Percentiles rank a stretch among this genome's conserved stretches.
Evolutionary conservation across 2,113 vertebrate genomes (phyloP).

Genomic region (Centropus unirufus): DNA sequence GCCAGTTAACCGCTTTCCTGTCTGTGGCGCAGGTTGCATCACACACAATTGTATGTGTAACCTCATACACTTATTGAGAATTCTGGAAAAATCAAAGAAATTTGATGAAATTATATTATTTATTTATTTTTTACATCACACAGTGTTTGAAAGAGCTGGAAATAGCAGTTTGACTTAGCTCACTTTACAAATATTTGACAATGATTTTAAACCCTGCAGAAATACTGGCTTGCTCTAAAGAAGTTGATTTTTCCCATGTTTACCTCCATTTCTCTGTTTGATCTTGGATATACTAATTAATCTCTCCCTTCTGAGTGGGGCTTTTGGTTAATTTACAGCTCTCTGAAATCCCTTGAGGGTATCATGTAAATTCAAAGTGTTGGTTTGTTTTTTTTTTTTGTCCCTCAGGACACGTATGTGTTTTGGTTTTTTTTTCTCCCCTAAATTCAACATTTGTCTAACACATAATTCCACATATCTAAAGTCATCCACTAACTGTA

Average conservation of each 20-base stretch:
- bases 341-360: not conserved
- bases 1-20: not conserved
- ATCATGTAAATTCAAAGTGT: not conserved
- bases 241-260: not conserved
- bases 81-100: not conserved
- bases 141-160: not conserved
- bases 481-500: not conserved
- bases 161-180: not conserved
- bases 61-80: not conserved
- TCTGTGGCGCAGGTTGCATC: not conserved
- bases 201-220: not conserved
- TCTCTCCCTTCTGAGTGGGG: not conserved
- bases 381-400: not conserved
- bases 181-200: not conserved
- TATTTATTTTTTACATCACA: not conserved
- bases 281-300: not conserved
- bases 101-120: not conserved
- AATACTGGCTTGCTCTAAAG: not conserved
- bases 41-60: rapidly evolving
- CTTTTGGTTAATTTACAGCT: not conserved
- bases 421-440: not conserved
- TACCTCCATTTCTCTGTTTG: not conserved
- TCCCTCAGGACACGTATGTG: not conserved
- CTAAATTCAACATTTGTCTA: not conserved
- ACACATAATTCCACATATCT: not conserved